These are phyloP conservation scores for Trinorchestia longiramus DNA, from an alignment of 1,140 invertebrate genomes.

Conservation along the genomic window DNA sequence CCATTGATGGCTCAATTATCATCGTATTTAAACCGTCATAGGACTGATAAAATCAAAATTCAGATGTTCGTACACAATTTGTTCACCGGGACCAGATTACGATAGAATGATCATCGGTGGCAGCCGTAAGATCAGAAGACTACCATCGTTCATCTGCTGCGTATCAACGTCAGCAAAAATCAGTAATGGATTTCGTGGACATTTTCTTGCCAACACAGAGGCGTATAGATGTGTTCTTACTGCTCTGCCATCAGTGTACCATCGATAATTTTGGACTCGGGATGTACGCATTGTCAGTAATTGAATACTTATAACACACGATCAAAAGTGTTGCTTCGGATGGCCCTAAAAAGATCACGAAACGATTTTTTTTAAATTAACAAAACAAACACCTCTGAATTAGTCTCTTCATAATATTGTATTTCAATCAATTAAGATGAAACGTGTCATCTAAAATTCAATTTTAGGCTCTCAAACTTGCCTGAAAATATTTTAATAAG, in stretches of 20 bases:
- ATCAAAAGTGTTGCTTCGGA: not conserved
- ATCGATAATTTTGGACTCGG: not conserved
- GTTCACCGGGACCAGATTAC: not conserved
- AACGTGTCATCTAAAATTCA: not conserved
- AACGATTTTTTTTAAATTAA: not conserved
- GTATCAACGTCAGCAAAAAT: not conserved
- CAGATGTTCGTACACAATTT: too few species aligned
- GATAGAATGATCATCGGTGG: not conserved
- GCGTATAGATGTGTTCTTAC: not conserved
- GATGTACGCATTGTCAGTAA: not conserved
- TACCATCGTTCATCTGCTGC: not conserved
- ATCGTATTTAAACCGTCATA: not conserved
- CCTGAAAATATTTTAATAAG: too few species aligned
- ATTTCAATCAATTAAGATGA: not conserved
- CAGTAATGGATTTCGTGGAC: not conserved
- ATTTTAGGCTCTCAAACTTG: not conserved
- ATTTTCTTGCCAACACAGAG: not conserved
- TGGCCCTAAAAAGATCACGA: not conserved
- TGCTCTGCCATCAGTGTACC: not conserved
- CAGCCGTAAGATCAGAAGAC: not conserved
- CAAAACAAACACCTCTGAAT: too few species aligned
- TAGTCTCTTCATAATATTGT: too few species aligned
- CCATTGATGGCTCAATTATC: not conserved
- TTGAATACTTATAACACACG: not conserved
- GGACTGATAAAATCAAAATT: too few species aligned